Conservation (phyloP, 30 jellyfish, hydroid and myxozoan species). For the Turritopsis dohrnii region DNA sequence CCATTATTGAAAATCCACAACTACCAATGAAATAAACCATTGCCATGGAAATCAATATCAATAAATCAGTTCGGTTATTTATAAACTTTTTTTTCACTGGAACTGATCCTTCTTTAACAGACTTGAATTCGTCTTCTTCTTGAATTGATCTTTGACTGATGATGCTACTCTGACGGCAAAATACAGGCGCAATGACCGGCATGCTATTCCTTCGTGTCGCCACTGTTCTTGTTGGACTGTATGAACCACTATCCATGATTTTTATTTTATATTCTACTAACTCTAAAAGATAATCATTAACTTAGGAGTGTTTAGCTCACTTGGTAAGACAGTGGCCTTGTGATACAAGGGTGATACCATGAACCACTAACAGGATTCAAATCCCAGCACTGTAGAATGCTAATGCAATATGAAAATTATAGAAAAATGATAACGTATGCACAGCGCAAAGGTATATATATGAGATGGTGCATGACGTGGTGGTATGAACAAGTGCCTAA, state of each 20-base stretch:
- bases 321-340: too few species aligned
- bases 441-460: too few species aligned
- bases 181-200: neutral
- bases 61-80: slow-evolving; percentile 3
- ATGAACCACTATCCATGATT: neutral
- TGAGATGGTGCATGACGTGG: too few species aligned
- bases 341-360: too few species aligned
- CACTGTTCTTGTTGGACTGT: neutral
- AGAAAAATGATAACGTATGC: too few species aligned
- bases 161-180: slow-evolving; percentile 2
- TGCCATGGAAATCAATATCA: slow-evolving; percentile 3
- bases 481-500: too few species aligned
- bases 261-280: too few species aligned
- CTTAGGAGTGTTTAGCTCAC: too few species aligned
- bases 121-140: neutral
- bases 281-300: too few species aligned
- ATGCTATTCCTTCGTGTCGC: neutral
- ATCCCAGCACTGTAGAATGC: too few species aligned
- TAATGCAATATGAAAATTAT: too few species aligned
- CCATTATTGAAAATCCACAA: slow-evolving; percentile 6
- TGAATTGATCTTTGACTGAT: neutral
- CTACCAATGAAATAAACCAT: neutral
- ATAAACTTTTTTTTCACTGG: slow-evolving; percentile 1
- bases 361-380: too few species aligned
- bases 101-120: neutral